phyloP scores from a whole-genome alignment of 2,113 vertebrate genomes.

The Sorex araneus region DNA sequence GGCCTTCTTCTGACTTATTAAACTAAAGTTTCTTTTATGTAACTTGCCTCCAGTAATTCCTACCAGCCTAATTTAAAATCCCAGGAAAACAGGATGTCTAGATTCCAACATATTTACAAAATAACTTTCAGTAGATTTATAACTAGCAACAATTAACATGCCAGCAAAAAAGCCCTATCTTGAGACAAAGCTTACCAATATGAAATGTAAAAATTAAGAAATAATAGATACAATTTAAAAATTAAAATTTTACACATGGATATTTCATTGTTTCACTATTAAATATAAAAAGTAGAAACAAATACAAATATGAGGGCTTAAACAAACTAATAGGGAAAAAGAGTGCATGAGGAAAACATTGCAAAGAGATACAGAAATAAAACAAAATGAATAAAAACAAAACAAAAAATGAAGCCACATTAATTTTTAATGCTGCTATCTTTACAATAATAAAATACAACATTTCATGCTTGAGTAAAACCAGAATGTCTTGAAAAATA shows the following conservation, averaged over 20 bases:
- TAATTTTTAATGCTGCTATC: neutral
- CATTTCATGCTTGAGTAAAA: neutral
- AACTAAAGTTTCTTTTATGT: no score
- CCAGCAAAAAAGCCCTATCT: neutral
- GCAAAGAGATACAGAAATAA: neutral
- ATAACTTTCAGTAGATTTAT: neutral
- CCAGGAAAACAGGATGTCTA: neutral
- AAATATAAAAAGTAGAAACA: constrained; percentile 13
- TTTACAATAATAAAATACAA: constrained; percentile 31
- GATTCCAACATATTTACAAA: neutral
- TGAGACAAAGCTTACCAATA: neutral
- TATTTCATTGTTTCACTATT: neutral
- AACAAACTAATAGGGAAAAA: neutral
- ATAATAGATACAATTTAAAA: no score
- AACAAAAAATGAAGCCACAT: constrained; percentile 5
- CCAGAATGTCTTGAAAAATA: constrained; percentile 55
- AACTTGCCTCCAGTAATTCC: no score
- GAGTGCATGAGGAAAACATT: neutral
- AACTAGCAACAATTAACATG: neutral
- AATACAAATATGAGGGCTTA: neutral
- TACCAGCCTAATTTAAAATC: neutral
- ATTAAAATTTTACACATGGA: neutral
- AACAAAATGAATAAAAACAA: neutral
- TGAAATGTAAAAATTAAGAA: neutral
- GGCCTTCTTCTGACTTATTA: no score